Evolutionary conservation across 2,888 invertebrate genomes (phyloP).

Genomic region (Notodonta ziczac): DNA sequence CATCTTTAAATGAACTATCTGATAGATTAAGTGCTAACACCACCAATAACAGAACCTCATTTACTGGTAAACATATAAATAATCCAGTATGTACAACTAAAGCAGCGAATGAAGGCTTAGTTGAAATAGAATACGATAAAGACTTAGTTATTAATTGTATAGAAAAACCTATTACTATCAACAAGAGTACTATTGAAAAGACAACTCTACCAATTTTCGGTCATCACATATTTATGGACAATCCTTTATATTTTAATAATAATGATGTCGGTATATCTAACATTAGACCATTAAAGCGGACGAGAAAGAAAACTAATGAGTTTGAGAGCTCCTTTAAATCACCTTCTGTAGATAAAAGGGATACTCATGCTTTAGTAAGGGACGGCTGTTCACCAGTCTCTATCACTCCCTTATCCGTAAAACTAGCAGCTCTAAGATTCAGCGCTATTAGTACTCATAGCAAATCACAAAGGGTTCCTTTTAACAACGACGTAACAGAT

Average conservation of each 20-base stretch:
- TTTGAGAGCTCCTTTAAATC: conserved; percentile 79
- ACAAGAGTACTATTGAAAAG: conserved; percentile 58
- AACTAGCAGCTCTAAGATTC: conserved; percentile 84
- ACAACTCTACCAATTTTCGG: conserved; percentile 80
- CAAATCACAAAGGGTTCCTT: conserved; percentile 60
- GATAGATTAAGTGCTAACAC: conserved; percentile 64
- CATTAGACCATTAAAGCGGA: conserved; percentile 73
- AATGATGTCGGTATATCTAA: conserved; percentile 60
- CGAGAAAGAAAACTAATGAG: conserved; percentile 76
- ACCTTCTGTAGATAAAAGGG: conserved; percentile 74
- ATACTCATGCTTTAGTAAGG: conserved; percentile 69
- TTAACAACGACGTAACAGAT: conserved; percentile 74
- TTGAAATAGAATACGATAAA: conserved; percentile 84
- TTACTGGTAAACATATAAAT: conserved; percentile 47
- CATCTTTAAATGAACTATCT: conserved; percentile 70
- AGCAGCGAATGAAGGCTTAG: conserved; percentile 77
- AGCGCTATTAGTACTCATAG: conserved; percentile 78
- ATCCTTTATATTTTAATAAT: conserved; percentile 80
- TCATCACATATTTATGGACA: conserved; percentile 76
- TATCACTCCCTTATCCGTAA: conserved; percentile 85
- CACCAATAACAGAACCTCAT: conserved; percentile 59
- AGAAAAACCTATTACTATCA: conserved; percentile 64
- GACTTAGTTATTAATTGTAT: conserved; percentile 72
- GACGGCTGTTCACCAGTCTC: conserved; percentile 79
- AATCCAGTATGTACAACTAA: conserved; percentile 70